Percentiles rank a stretch among this genome's conserved stretches.
phyloP scores from a whole-genome alignment of 92 coral and sea anemone species.

The Plumapathes pennacea region DNA sequence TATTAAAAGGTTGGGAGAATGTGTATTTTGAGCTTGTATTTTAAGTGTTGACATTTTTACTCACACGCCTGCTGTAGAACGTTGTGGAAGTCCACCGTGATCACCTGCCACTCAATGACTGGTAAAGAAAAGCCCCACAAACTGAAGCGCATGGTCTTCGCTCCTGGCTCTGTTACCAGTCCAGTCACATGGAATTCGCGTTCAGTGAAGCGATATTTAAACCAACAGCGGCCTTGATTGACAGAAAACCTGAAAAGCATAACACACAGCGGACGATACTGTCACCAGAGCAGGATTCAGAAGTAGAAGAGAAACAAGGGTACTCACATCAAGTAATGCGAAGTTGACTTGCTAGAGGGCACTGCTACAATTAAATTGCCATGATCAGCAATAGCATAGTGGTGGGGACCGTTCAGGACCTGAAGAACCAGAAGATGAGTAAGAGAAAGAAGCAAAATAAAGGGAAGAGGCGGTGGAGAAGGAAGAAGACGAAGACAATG shows the following conservation, averaged over 20 bases:
- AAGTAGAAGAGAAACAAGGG: neutral
- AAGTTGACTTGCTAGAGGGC: constrained; percentile 17
- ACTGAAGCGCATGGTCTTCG: constrained; percentile 63
- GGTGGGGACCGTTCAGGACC: constrained; percentile 59
- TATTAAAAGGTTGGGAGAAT: too few relatives aligned
- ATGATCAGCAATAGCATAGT: constrained; percentile 82
- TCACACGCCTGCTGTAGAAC: constrained; percentile 44
- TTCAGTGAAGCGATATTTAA: constrained; percentile 32
- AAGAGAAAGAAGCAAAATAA: too few relatives aligned
- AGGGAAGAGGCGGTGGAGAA: too few relatives aligned
- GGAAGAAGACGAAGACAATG: too few relatives aligned
- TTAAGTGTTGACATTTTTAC: too few relatives aligned
- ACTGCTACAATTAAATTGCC: constrained; percentile 77
- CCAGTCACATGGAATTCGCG: constrained; percentile 54
- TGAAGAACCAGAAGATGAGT: neutral
- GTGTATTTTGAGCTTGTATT: too few relatives aligned
- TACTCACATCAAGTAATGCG: constrained; percentile 64
- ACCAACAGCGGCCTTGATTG: constrained; percentile 81
- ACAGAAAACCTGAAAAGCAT: constrained; percentile 56
- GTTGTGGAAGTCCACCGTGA: constrained; percentile 55
- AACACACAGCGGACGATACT: neutral
- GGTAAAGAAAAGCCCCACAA: constrained; percentile 64
- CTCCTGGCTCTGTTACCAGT: constrained; percentile 86
- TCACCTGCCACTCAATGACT: constrained; percentile 53
- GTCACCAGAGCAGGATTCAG: neutral